Evolutionary conservation across 1,140 invertebrate species (phyloP).

Genomic region (Leptopilina clavipes): DNA sequence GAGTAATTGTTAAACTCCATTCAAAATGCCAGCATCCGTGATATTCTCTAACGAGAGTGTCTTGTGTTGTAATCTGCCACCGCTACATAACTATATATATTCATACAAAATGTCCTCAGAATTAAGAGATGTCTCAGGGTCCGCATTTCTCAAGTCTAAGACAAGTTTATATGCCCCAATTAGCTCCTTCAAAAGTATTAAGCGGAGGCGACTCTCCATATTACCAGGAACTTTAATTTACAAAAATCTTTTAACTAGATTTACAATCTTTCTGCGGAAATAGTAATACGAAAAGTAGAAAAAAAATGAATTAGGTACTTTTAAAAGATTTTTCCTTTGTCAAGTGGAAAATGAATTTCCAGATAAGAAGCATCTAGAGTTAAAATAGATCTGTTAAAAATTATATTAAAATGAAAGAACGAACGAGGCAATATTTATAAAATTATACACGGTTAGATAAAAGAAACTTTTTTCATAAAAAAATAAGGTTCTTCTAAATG

Average conservation of each 20-base stretch:
- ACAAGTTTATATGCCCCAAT: conserved; percentile 28
- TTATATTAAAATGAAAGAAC: too few species aligned
- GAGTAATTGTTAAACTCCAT: conserved; percentile 1
- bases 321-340: background rate
- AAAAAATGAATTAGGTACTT: background rate
- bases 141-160: conserved; percentile 15
- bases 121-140: conserved; percentile 17
- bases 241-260: background rate
- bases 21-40: background rate
- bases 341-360: background rate
- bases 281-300: background rate
- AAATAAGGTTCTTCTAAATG: conserved; percentile 1
- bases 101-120: conserved; percentile 1
- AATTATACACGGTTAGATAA: background rate
- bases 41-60: conserved; percentile 16
- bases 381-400: too few species aligned
- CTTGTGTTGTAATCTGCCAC: conserved; percentile 10
- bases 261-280: conserved; percentile 7
- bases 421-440: background rate
- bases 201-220: background rate
- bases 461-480: background rate
- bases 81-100: background rate
- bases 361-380: background rate
- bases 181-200: conserved; percentile 24
- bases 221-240: conserved; percentile 16